phyloP scores from a whole-genome alignment of 2,888 invertebrate genomes.

The Cephus nigrinus region DNA sequence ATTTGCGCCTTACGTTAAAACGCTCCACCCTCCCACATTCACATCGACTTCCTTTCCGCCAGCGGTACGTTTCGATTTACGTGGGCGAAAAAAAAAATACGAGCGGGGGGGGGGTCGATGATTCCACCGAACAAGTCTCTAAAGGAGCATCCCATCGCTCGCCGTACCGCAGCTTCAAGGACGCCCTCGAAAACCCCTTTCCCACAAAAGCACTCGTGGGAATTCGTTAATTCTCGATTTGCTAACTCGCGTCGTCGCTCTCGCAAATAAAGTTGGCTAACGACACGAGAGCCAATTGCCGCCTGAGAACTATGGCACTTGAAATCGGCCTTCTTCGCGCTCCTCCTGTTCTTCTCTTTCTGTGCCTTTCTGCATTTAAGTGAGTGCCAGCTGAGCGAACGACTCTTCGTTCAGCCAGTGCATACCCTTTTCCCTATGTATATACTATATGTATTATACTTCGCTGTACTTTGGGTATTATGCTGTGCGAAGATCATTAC shows the following conservation, averaged over 20 bases:
- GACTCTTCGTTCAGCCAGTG: slow-evolving; percentile 18
- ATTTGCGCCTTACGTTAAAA: slow-evolving; percentile 20
- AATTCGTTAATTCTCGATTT: slow-evolving; percentile 16
- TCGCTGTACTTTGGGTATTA: neutral
- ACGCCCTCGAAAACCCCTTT: neutral
- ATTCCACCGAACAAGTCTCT: slow-evolving; percentile 11
- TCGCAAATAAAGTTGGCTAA: slow-evolving; percentile 13
- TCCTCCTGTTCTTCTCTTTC: slow-evolving; percentile 11
- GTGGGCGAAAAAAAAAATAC: slow-evolving; percentile 22
- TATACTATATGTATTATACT: neutral
- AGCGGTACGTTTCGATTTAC: neutral
- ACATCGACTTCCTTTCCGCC: neutral
- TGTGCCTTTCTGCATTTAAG: slow-evolving; percentile 11
- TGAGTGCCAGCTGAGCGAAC: slow-evolving; percentile 39
- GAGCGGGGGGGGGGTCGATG: neutral
- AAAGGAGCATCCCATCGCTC: neutral
- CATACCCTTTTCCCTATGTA: neutral
- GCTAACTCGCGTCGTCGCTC: neutral
- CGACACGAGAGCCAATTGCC: slow-evolving; percentile 9
- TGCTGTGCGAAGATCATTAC: neutral
- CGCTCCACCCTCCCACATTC: slow-evolving; percentile 4
- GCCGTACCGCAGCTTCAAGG: neutral
- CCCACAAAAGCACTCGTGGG: slow-evolving; percentile 6
- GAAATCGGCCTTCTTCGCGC: slow-evolving; percentile 35
- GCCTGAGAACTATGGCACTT: slow-evolving; percentile 22